Base-by-base conservation (phyloP, 2,797 vertebrate species). In the Ceryle rudis region DNA sequence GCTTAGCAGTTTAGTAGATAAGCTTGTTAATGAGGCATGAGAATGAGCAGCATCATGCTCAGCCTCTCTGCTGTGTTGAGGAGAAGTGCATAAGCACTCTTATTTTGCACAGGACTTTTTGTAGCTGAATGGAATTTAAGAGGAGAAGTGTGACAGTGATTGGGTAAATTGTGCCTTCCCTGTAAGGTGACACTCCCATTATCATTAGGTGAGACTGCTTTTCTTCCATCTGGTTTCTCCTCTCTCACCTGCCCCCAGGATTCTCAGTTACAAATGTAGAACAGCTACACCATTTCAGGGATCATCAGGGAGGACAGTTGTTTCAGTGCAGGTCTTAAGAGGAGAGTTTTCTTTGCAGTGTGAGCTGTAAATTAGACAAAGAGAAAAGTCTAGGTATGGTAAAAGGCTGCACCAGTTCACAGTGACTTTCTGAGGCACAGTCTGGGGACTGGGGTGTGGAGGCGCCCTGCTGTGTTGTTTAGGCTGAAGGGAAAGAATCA, bases 341-440 rank as follows among this genome's bases (percentile, higher is more conserved):
- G 13, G 9, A 28, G n/a, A 52, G 4, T 26, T 81, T 88, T 86
- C 11, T 64, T 80, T 57, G 26, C 23, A 33, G 5, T 33, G 31
- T 60, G 54, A 81, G 11, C 57, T 42, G 8, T 47, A 64, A 73
- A 39, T 75, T 51, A 65, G 31, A 46, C 19, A 70, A 25, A 41
- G 46, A 74, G 46, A 81, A 95, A 87, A 39, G 14, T 73, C 26
- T 6, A 13, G 26, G 5, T 11, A 39, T 26, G 13, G 4, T 23
- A 70, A 70, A 83, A 77, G 51, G 14, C 42, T 82, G 41, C 25
- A 31, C 46, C 13, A 51, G 4, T 39, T 2, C 2, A 12, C 21
- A 57, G 35, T 51, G 20, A 4, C 15, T 31, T 13, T 39, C 20
- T 0, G 0, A 81, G 58, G 10, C 25, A 23, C 0, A 0, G 5